Evolutionary conservation across 2,797 vertebrate species (phyloP), one percentile per base, ranked within the genome.

Genomic region (Oreochromis mossambicus): DNA sequence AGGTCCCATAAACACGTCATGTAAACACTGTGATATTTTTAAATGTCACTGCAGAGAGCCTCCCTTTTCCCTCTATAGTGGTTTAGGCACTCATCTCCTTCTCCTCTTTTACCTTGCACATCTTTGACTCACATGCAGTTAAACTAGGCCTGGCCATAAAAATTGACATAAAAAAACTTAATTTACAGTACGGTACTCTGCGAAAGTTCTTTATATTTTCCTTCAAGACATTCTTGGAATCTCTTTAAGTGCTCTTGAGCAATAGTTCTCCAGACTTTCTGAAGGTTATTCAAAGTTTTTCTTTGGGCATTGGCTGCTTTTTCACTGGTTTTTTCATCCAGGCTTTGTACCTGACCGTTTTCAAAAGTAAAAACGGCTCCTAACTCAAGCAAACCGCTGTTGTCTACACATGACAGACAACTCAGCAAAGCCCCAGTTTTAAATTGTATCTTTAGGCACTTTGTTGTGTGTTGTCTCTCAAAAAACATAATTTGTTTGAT

Each of bases 1-100:
- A 87, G 89, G 80, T 95, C 92, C 90, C 54, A 92, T 96, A 95
- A 96, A 96, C 95, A 94, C 68, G 76, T 46, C 76, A 41, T 89
- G 90, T 94, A 96, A 96, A 96, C 93, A 93, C 87, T 90, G 87
- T 58, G 86, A 82, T 88, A 73, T 88, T 90, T 90, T 91, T 85
- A 94, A 93, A 93, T 75, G 70, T 82, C 41, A 84, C 61, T 17
- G 36, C 82, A 88, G 82, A 86, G 81, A 83, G 80, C 76, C 85
- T 94, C 81, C 84, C 70, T 83, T 81, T 83, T 50, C 52, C 41
- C 90, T 90, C 70, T 52, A 76, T 52, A 56, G 87, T 86, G 83
- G 81, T 89, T 88, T 86, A 81, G 77, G 75, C 80, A 66, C 43
- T 79, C 84, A 61, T 48, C 11, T 80, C 55, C 51, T 43, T 29